Evolutionary conservation across 1,140 invertebrate species (phyloP), one percentile per base, ranked within the genome.

Genomic region (Drosophila mojavensis): DNA sequence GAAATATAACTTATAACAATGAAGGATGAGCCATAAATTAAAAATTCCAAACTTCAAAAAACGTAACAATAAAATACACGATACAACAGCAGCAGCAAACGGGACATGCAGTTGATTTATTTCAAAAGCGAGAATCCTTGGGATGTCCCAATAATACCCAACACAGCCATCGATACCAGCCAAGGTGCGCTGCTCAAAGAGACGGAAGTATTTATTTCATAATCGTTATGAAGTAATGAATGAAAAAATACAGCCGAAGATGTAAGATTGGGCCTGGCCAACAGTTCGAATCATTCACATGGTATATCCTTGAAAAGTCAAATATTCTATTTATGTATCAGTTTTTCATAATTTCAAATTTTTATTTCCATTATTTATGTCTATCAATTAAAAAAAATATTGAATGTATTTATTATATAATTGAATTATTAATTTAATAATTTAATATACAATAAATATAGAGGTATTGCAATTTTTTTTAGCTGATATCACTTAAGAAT

Each of bases 151-250:
- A 47, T 62, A 33, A 39, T 39, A 39, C 51, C 64, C 30, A 58
- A 5, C 17, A 24, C 33, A n/a, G 7, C 36, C 20, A 43, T 58
- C 56, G 56, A 59, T 48, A 10, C n/a, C 43, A 39, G n/a, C 47
- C 50, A 59, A 61, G 62, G 71, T 59, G 50, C 73, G 6, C 73
- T 4, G 56, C 67, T 81, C 75, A 72, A 63, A 75, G 64, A 75
- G 76, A 78, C 80, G 84, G 84, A 88, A 89, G 84, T 89, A 88
- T 88, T 88, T 88, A 88, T 84, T 88, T 89, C 83, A 84, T 88
- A 88, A 89, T 80, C 83, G 83, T 75, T 81, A 75, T 81, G 51
- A 82, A 75, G 75, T 84, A 84, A 85, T 85, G 68, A 84, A 80
- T 20, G 69, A 85, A 13, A 85, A 83, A 77, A 53, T 63, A 17